Evolutionary conservation across 1,140 invertebrate genomes (phyloP).

Genomic region (Drosophila setifemur): DNA sequence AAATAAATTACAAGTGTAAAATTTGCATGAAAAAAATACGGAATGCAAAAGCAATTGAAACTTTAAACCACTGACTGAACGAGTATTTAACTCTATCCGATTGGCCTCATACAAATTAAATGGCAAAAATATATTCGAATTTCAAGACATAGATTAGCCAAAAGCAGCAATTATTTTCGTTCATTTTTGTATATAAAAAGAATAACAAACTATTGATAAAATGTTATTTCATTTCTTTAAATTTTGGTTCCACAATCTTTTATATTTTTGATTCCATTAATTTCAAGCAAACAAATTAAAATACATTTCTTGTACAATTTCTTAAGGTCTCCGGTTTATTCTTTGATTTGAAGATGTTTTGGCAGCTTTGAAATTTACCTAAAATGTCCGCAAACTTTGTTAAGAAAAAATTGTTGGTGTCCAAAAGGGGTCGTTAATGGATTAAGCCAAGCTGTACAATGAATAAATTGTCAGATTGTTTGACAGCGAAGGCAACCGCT

Average conservation of each 20-base stretch:
- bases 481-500: slow-evolving; percentile 13
- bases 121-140: no score
- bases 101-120: no score
- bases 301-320: slow-evolving; percentile 1
- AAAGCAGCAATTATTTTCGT: no score
- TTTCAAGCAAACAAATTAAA: slow-evolving; percentile 21
- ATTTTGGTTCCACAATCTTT: no score
- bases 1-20: no score
- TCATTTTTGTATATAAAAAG: not conserved
- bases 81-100: no score
- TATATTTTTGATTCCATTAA: slow-evolving; percentile 13
- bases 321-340: not conserved
- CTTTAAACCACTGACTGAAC: no score
- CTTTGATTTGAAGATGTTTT: slow-evolving; percentile 6
- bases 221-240: not conserved
- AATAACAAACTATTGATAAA: not conserved
- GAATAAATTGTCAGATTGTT: slow-evolving; percentile 70
- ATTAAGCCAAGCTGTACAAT: slow-evolving; percentile 64
- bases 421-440: slow-evolving; percentile 62
- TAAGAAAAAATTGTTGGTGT: not conserved
- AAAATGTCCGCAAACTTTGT: slow-evolving; percentile 31
- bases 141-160: no score
- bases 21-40: no score
- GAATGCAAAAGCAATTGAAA: no score
- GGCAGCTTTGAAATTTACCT: slow-evolving; percentile 28